Percentiles rank a stretch among this genome's conserved stretches.
phyloP scores from a whole-genome alignment of 2,888 invertebrate genomes.

The Leptopilina myrica region DNA sequence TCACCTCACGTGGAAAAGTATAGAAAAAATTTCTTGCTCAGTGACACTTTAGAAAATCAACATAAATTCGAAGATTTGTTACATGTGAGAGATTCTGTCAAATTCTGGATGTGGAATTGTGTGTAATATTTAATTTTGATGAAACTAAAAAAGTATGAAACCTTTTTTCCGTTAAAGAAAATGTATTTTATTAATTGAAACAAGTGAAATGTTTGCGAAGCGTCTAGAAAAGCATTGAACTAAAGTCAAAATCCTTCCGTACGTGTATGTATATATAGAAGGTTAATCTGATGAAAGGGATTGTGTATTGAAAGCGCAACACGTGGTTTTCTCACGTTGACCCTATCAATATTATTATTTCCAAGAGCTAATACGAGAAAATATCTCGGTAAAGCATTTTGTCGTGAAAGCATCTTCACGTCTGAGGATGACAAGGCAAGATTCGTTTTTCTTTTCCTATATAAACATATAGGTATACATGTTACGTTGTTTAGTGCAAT shows the following conservation, averaged over 20 bases:
- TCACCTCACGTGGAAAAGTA: no score
- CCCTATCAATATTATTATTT: conserved; percentile 19
- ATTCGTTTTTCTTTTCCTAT: conserved; percentile 1
- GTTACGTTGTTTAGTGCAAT: background rate
- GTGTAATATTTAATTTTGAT: no score
- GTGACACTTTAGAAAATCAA: no score
- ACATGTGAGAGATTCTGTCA: no score
- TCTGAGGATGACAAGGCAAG: conserved; percentile 6
- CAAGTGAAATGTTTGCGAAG: background rate
- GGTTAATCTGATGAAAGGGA: conserved; percentile 5
- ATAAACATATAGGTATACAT: no score
- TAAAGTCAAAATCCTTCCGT: background rate
- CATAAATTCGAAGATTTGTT: no score
- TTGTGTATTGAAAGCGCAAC: conserved; percentile 16
- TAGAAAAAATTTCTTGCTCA: no score
- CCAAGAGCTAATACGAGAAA: conserved; percentile 12
- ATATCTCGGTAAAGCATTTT: conserved; percentile 11
- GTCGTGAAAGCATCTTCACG: background rate
- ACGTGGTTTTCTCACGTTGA: conserved; percentile 25
- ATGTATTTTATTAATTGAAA: no score
- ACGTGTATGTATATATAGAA: background rate
- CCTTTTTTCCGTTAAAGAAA: no score
- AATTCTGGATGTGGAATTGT: no score
- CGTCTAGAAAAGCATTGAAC: background rate
- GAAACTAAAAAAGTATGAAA: no score